Conservation (phyloP, 2,113 vertebrate species). For the Salvelinus fontinalis region DNA sequence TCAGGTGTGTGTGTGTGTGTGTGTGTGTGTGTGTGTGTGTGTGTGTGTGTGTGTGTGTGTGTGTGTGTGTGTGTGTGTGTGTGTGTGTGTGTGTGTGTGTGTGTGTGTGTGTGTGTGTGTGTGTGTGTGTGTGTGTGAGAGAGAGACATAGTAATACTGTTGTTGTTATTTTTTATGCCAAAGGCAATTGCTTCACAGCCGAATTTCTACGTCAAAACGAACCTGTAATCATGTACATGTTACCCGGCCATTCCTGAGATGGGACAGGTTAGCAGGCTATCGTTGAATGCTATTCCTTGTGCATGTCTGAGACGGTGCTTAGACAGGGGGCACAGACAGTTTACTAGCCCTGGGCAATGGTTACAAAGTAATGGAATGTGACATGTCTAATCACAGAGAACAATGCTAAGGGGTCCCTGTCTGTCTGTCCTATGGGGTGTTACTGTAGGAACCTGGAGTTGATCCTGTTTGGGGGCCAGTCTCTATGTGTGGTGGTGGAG, state of each 20-base stretch:
- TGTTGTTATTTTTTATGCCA: not conserved
- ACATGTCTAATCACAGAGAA: not conserved
- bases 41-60: not conserved
- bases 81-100: conserved; percentile 60
- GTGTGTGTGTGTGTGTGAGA: not conserved
- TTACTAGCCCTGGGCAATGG: not conserved
- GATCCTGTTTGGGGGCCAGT: conserved; percentile 84
- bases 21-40: not conserved
- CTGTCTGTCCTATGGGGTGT: conserved; percentile 6
- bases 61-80: conserved; percentile 47
- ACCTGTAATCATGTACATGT: no score
- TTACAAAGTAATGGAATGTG: not conserved
- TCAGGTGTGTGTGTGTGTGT: conserved; percentile 74
- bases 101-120: not conserved
- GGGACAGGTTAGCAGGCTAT: not conserved
- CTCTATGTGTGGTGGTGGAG: conserved; percentile 85
- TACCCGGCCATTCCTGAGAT: not conserved
- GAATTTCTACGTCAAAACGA: no score
- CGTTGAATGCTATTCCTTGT: not conserved
- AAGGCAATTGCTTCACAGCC: no score
- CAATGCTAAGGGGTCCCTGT: not conserved
- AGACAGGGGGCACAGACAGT: not conserved
- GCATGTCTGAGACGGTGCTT: not conserved
- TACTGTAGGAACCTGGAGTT: conserved; percentile 80
- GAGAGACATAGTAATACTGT: not conserved